Evolutionary conservation across 2,113 vertebrate genomes (phyloP), one percentile per base, ranked within the genome.

Genomic region (Dipodomys spectabilis): DNA sequence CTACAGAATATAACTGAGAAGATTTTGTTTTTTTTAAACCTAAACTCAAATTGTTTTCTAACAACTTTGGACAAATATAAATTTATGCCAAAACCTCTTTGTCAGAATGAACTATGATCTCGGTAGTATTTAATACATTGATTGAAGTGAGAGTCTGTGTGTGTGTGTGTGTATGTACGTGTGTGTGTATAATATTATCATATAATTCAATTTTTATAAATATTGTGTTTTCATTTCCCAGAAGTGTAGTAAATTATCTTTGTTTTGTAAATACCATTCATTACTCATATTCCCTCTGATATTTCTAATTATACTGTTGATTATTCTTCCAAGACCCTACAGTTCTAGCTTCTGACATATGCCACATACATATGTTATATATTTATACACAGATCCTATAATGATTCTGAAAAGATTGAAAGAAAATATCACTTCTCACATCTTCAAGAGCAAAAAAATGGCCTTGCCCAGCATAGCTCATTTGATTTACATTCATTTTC

Each of bases 151-250:
- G 5, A 49, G 23, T 30, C 25, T 74, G 5, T 74, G 9, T 74
- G 39, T 49, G 4, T 49, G 1, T 78, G 28, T 67, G 57, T 28
- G 7, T 86, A 35, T 72, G 49, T 19, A 39, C 22, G 4, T 20
- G 11, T 25, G 11, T 25, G 4, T 77, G 35, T 39, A 39, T 39
- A 25, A 87, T 5, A 77, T 49, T 6, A 44, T 25, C 13, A 87
- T 67, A 74, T 45, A 30, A 57, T 86, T 1, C 27, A 90, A 88
- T 6, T 74, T 89, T 78, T 84, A 64, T 64, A 91, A 95, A 19
- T 44, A 71, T 88, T 88, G 62, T 88, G 6, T 65, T 94, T 89
- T 27, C 39, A 71, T 73, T 86, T 86, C 30, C 89, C 16, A 86
- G 13, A 39, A 67, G 19, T 75, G 25, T 5, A 87, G 57, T 82